These are phyloP conservation scores for Balearica regulorum DNA, from an alignment of 2,797 vertebrate genomes.

Conservation along the genomic window DNA sequence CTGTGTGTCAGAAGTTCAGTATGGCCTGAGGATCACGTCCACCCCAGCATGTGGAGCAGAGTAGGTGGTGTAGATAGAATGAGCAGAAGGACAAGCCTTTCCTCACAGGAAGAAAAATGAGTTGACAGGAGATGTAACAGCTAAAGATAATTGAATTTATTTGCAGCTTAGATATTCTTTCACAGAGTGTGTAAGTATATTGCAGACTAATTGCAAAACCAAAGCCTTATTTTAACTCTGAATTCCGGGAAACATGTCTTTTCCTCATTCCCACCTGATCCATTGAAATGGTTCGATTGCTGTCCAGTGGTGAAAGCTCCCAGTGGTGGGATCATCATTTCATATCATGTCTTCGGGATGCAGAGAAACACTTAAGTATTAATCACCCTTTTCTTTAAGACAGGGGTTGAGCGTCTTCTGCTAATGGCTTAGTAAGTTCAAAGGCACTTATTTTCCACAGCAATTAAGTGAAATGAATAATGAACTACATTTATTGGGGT, in stretches of 20 bases:
- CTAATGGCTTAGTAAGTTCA: conserved; percentile 49
- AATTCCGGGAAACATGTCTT: not conserved
- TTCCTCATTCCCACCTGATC: not conserved
- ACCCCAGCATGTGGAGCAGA: not conserved
- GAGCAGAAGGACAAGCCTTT: not conserved
- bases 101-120: not conserved
- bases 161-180: not conserved
- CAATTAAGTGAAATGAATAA: conserved; percentile 52
- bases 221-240: not conserved
- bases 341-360: not conserved
- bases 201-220: not conserved
- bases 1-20: not conserved
- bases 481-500: conserved; percentile 11
- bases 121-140: not conserved
- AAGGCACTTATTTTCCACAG: conserved; percentile 39
- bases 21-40: not conserved
- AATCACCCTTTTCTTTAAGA: conserved; percentile 33
- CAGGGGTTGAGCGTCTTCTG: conserved; percentile 12
- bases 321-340: conserved; percentile 8
- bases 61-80: not conserved
- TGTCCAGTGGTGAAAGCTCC: conserved; percentile 12
- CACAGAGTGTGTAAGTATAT: not conserved
- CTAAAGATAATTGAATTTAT: not conserved
- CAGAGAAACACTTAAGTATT: conserved; percentile 45
- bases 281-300: not conserved